Conservation (phyloP, 2,888 invertebrate genomes). For the Acanthopleura granulata region DNA sequence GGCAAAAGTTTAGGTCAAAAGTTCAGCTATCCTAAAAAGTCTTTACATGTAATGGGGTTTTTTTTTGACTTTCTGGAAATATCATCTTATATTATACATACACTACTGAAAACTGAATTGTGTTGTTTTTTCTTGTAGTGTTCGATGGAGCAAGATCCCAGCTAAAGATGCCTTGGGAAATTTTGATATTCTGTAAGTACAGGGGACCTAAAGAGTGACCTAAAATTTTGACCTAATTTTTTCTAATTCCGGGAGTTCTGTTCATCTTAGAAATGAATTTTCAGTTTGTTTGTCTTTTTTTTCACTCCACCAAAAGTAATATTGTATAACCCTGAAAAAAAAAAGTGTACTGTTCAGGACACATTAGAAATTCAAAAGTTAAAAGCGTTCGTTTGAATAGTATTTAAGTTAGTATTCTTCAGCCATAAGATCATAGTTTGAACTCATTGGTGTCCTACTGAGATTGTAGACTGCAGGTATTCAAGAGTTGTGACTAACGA, state of each 20-base stretch:
- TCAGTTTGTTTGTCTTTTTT: not conserved
- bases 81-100: not conserved
- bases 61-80: not conserved
- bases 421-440: too few relatives aligned
- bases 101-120: not conserved
- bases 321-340: not conserved
- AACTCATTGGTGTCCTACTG: too few relatives aligned
- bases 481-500: too few relatives aligned
- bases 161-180: slow-evolving; percentile 65
- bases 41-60: too few relatives aligned
- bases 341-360: not conserved
- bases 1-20: too few relatives aligned
- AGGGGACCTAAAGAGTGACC: too few relatives aligned
- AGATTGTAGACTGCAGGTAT: too few relatives aligned
- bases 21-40: too few relatives aligned
- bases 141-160: slow-evolving; percentile 66
- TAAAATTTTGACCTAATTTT: not conserved
- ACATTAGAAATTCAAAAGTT: too few relatives aligned
- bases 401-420: too few relatives aligned
- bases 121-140: slow-evolving; percentile 45
- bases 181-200: slow-evolving; percentile 68
- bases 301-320: not conserved
- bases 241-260: not conserved
- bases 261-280: too few relatives aligned
- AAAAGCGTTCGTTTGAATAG: too few relatives aligned